Evolutionary conservation across 2,113 vertebrate genomes (phyloP), one percentile per base, ranked within the genome.

Genomic region (Thinocorus orbignyianus): DNA sequence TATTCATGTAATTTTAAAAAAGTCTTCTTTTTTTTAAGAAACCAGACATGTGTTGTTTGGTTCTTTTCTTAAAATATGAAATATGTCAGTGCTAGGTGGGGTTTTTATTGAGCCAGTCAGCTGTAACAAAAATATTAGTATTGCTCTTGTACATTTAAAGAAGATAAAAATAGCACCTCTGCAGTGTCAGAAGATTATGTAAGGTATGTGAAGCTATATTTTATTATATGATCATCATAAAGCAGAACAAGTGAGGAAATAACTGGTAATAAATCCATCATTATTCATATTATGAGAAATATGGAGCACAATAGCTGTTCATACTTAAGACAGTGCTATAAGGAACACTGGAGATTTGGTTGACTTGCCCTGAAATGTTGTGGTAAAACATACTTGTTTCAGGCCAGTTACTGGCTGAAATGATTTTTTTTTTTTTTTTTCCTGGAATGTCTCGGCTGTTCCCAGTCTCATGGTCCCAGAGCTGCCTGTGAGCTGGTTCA

Each of bases 201-300:
- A 86, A 93, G 72, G 39, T 91, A 60, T 64, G 46, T 52, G 57
- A 92, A 84, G 64, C 80, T 92, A 54, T 90, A 58, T 88, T 48
- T 90, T 82, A 37, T 18, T 72, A 54, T 58, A 39, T 0, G 13
- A 55, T 86, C 4, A 0, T 65, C 66, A 44, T 92, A 71, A 91
- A 82, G 39, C 66, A 78, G 31, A 90, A 65, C 51, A 82, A 66
- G 51, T 23, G 44, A 95, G 93, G 88, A 93, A 87, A 28, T 88
- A 70, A 77, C 74, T 82, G 79, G 46, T 94, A 90, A 74, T 93
- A 88, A 94, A 92, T 94, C 71, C 19, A 30, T 92, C 72, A 37
- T 81, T 92, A 54, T 61, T 91, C 39, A 24, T 81, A 30, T 77
- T 84, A 83, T 4, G 30, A 91, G 65, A 91, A 86, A 61, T 51